Percentiles rank a stretch among this genome's conserved stretches.
phyloP scores from a whole-genome alignment of 2,113 vertebrate genomes.

The Myrmophylax atrothorax region DNA sequence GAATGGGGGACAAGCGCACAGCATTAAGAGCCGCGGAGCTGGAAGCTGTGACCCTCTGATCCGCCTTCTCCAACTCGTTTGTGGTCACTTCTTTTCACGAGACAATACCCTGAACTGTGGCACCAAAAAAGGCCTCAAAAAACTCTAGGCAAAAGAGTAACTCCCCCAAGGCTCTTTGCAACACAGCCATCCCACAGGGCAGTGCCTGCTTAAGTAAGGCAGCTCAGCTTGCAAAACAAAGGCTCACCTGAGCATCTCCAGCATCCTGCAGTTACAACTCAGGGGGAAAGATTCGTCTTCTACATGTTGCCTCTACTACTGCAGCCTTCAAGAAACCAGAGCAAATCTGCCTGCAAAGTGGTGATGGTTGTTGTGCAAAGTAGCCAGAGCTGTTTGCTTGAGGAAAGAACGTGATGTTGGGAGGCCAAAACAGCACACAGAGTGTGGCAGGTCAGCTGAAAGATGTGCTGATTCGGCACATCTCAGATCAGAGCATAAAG shows the following conservation, averaged over 20 bases:
- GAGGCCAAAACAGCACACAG: neutral
- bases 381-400: neutral
- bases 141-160: neutral
- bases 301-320: neutral
- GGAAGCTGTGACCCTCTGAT: neutral
- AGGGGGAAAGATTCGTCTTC: neutral
- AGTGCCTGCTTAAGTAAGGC: neutral
- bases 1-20: neutral
- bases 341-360: neutral
- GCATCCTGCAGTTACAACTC: neutral
- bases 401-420: neutral
- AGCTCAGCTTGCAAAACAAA: neutral
- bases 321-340: neutral
- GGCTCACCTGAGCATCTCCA: neutral
- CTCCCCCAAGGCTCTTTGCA: neutral
- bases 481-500: neutral
- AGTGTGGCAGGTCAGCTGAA: neutral
- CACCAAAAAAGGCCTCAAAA: neutral
- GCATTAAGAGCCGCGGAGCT: neutral
- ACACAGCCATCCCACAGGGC: neutral
- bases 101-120: neutral
- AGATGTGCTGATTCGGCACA: neutral
- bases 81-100: neutral
- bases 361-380: rapidly evolving
- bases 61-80: rapidly evolving